Evolutionary conservation across 2,113 vertebrate species (phyloP).

Genomic region (Chunga burmeisteri): DNA sequence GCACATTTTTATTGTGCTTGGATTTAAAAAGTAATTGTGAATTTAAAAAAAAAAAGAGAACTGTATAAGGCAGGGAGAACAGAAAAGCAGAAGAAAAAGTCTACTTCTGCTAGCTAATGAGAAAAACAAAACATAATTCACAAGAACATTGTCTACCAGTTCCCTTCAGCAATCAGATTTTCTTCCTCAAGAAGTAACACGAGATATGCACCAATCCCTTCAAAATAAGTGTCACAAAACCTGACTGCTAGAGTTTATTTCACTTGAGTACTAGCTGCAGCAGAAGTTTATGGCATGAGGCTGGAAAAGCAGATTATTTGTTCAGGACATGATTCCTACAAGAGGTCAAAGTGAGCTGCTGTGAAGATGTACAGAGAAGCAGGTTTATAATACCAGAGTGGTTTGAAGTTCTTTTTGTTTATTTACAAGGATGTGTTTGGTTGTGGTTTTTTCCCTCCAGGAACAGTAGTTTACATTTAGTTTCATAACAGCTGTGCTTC

Average conservation of each 20-base stretch:
- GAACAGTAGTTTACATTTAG: neutral
- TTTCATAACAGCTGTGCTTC: neutral
- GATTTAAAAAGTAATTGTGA: neutral
- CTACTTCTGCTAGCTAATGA: neutral
- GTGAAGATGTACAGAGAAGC: neutral
- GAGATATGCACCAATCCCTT: neutral
- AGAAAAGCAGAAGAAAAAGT: neutral
- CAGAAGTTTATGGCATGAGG: neutral
- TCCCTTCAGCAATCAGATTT: neutral
- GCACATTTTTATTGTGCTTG: neutral
- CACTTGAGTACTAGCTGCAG: neutral
- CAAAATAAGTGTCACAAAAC: neutral
- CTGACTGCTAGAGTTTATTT: neutral
- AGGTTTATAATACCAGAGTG: neutral
- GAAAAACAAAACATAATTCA: neutral
- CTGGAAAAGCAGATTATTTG: neutral
- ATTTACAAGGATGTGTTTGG: neutral
- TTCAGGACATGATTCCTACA: neutral
- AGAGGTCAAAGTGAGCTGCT: neutral
- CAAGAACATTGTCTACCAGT: neutral
- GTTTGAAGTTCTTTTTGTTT: neutral
- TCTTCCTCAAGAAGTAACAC: neutral
- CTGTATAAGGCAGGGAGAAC: neutral
- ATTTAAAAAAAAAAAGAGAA: neutral
- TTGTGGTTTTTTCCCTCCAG: rapidly evolving